Conservation (phyloP, 1,140 invertebrate genomes). For the Pogonognathellus flavescens region DNA sequence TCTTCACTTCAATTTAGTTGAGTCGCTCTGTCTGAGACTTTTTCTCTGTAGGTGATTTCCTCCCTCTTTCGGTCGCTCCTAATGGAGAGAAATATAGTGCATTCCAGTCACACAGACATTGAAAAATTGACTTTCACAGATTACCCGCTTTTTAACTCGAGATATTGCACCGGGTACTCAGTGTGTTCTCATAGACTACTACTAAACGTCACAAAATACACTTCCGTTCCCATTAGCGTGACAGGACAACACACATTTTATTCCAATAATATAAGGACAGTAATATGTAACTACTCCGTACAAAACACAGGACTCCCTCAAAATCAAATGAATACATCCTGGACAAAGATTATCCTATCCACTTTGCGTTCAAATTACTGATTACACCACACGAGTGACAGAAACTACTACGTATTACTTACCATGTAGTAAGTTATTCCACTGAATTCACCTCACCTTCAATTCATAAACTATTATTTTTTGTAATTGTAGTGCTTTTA, state of each 20-base stretch:
- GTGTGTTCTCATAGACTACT: too few relatives aligned
- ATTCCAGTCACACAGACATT: slow-evolving; percentile 58
- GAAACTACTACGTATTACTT: too few relatives aligned
- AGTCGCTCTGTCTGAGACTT: slow-evolving; percentile 18
- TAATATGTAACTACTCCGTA: too few relatives aligned
- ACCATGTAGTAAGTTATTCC: too few relatives aligned
- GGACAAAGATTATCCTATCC: neutral
- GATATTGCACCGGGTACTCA: neutral
- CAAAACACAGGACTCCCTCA: neutral
- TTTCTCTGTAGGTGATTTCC: slow-evolving; percentile 24
- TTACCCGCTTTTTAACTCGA: slow-evolving; percentile 56
- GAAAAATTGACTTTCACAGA: slow-evolving; percentile 62
- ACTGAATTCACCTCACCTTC: too few relatives aligned
- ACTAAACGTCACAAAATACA: slow-evolving; percentile 25
- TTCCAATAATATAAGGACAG: neutral
- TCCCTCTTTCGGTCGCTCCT: slow-evolving; percentile 51
- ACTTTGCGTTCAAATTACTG: neutral
- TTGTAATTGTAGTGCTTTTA: too few relatives aligned
- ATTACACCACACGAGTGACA: too few relatives aligned
- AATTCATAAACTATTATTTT: too few relatives aligned
- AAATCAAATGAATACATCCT: neutral
- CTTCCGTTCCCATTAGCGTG: neutral
- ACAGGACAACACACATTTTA: neutral
- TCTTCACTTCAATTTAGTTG: slow-evolving; percentile 51
- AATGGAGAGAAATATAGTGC: slow-evolving; percentile 60